These are phyloP conservation scores for Tetragnatha montana DNA, from an alignment of 2,888 invertebrate genomes.

Conservation along the genomic window DNA sequence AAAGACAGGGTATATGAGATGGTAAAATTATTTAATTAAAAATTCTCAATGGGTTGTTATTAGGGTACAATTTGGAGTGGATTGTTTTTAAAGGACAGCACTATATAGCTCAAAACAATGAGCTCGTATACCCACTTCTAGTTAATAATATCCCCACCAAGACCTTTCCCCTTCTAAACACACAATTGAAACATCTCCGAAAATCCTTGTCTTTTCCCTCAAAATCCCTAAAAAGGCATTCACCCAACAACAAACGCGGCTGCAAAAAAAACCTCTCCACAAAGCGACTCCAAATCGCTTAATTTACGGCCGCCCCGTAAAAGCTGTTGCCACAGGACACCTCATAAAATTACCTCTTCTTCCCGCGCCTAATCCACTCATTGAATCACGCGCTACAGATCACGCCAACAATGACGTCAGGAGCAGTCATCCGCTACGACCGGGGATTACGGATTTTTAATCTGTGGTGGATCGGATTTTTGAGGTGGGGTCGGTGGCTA, in stretches of 20 bases:
- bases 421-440: conserved; percentile 1
- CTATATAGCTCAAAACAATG: too few species aligned
- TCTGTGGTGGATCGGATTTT: conserved; percentile 65
- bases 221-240: neutral
- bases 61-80: too few species aligned
- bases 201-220: neutral
- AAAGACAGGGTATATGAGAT: too few species aligned
- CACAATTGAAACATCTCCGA: neutral
- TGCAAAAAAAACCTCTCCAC: conserved; percentile 14
- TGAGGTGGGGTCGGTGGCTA: conserved; percentile 58
- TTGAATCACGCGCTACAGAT: conserved; percentile 62
- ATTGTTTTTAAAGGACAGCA: too few species aligned
- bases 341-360: conserved; percentile 62
- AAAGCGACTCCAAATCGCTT: conserved; percentile 50
- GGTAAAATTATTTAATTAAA: too few species aligned
- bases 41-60: too few species aligned
- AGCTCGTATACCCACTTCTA: too few species aligned
- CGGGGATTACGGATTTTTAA: conserved; percentile 59
- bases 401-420: conserved; percentile 62
- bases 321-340: conserved; percentile 68
- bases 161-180: neutral
- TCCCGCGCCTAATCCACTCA: conserved; percentile 64
- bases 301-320: conserved; percentile 66
- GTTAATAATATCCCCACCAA: too few species aligned
- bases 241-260: conserved; percentile 8